Evolutionary conservation across 1,140 invertebrate species (phyloP), one percentile per base, ranked within the genome.

Genomic region (Chrysoperla carnea): DNA sequence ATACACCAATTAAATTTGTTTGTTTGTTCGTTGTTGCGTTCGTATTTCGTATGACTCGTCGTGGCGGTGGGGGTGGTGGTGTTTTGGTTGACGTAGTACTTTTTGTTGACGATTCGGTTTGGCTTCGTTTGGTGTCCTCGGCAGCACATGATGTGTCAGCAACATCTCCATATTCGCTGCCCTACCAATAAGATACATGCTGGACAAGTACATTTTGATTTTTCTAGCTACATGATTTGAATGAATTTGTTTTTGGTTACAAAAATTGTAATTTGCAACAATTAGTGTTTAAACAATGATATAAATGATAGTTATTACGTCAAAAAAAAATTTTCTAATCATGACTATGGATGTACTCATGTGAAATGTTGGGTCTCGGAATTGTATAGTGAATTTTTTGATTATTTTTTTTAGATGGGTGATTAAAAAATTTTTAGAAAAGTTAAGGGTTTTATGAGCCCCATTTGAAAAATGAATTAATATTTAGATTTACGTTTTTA

Each of bases 131-230:
- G 51, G 57, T 60, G 57, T 57, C 46, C 57, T 58, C 52, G 58
- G 60, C 66, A 68, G 63, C 69, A 63, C 60, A 60, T 61, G 58
- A 69, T 60, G 56, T 67, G 69, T 72, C 71, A 72, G 70, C 71
- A 73, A 52, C 67, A 68, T 57, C 64, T 61, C 68, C 70, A 72
- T 55, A 56, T 54, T 52, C 64, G 69, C 64, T 73, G 67, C 58
- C 70, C 71, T 74, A 69, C 69, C 70, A 65, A 65, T 70, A 38
- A 11, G 37, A 38, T 11, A 17, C 6, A 27, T 38, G 23, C 23
- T 11, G 11, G 23, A 38, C 23, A 11, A 38, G 37, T 15, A 38
- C 17, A 23, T 23, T 23, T 38, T 27, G 11, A 17, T 11, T 38
- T 38, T 38, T 11, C 31, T 33, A 33, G n/a, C 31, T 33, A 33